Conservation (phyloP, 1,140 invertebrate genomes). For the Forficula auricularia region DNA sequence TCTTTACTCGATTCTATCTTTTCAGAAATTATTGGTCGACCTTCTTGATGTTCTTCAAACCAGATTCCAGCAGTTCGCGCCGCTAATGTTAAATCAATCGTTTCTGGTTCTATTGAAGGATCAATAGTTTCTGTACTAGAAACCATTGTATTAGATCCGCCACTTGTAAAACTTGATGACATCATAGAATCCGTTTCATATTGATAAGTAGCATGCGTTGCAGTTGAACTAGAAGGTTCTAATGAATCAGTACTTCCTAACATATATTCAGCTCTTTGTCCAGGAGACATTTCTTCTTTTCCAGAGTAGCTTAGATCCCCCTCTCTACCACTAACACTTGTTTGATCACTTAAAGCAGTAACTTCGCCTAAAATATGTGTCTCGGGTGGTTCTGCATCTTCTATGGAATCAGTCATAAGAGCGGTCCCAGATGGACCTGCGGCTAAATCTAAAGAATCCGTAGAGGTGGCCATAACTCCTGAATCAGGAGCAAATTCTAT, state of each 20-base stretch:
- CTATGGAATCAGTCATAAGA: conserved; percentile 16
- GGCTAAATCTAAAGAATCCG: conserved; percentile 41
- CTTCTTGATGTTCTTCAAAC: conserved; percentile 21
- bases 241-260: conserved; percentile 47
- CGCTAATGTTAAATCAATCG: conserved; percentile 18
- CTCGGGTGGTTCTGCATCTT: conserved; percentile 25
- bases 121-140: conserved; percentile 49
- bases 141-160: conserved; percentile 54
- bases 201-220: conserved; percentile 64
- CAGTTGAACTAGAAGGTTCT: conserved; percentile 53
- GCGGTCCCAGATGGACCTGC: conserved; percentile 10
- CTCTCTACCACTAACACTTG: conserved; percentile 26
- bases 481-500: conserved; percentile 26
- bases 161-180: conserved; percentile 63
- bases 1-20: conserved; percentile 26
- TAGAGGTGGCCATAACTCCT: conserved; percentile 38
- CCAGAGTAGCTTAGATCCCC: conserved; percentile 28
- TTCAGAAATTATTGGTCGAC: conserved; percentile 27
- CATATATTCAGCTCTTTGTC: conserved; percentile 34
- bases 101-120: conserved; percentile 18
- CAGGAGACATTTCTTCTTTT: conserved; percentile 19
- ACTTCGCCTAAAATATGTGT: conserved; percentile 13
- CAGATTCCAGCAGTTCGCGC: conserved; percentile 23
- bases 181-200: conserved; percentile 64
- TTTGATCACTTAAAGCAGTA: conserved; percentile 22